phyloP scores from a whole-genome alignment of 2,797 vertebrate species.

The Cichlasoma orientale region DNA sequence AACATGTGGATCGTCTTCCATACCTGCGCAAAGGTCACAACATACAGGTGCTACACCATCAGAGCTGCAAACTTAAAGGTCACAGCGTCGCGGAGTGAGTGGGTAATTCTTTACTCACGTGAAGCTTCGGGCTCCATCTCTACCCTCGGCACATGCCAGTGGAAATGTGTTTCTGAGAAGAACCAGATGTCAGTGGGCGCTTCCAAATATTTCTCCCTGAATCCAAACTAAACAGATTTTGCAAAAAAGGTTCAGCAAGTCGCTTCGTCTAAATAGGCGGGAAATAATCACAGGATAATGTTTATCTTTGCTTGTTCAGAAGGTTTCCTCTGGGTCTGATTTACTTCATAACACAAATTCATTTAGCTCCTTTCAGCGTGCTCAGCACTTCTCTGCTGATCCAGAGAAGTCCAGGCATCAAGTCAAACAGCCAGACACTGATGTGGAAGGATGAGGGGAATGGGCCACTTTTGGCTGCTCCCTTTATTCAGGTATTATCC shows the following conservation, averaged over 20 bases:
- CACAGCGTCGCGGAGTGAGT: not conserved
- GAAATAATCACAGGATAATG: not conserved
- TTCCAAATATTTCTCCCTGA: slow-evolving; percentile 9
- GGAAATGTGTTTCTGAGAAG: slow-evolving; percentile 40
- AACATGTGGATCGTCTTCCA: slow-evolving; percentile 82
- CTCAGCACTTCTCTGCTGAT: slow-evolving; percentile 2
- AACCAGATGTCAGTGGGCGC: slow-evolving; percentile 28
- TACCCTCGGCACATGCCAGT: slow-evolving; percentile 48
- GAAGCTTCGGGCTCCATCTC: slow-evolving; percentile 67
- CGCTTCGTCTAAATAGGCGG: not conserved
- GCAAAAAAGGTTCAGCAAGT: not conserved
- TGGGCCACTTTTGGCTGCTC: not conserved
- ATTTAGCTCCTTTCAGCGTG: not conserved
- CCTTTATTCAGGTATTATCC: not conserved
- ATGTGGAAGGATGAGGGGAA: not conserved
- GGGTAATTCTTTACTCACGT: slow-evolving; percentile 62
- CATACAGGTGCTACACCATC: not conserved
- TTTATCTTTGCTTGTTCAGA: not conserved
- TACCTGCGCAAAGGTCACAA: slow-evolving; percentile 71
- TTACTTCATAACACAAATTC: not conserved
- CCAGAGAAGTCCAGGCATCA: not conserved
- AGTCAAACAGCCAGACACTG: not conserved
- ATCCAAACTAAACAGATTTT: slow-evolving; percentile 7
- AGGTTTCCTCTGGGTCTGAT: not conserved
- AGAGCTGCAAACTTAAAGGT: not conserved